Conservation (phyloP, 2,888 invertebrate genomes). For the Ischnus inquisitorius region DNA sequence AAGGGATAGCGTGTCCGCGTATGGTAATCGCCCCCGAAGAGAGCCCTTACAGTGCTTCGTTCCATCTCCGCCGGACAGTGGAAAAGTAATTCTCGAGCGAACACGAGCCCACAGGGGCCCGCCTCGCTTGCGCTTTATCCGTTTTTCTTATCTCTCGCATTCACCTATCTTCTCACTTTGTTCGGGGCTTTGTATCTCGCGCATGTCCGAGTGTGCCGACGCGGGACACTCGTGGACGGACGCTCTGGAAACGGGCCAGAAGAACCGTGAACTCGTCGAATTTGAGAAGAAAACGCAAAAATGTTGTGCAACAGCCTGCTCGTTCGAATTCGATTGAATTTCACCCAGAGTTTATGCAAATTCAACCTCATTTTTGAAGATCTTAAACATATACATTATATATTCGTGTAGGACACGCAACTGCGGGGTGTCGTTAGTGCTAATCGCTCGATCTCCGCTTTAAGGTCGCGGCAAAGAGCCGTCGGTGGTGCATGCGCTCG, state of each 20-base stretch:
- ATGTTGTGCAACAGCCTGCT: neutral
- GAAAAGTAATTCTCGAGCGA: constrained; percentile 63
- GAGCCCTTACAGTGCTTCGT: constrained; percentile 47
- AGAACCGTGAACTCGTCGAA: constrained; percentile 50
- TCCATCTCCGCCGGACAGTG: constrained; percentile 54
- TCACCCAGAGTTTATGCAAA: neutral
- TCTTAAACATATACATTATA: constrained; percentile 6
- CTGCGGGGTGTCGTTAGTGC: constrained; percentile 27
- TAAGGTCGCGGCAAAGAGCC: neutral
- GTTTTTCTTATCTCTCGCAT: constrained; percentile 48
- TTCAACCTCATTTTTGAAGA: constrained; percentile 39
- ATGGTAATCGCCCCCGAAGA: constrained; percentile 74
- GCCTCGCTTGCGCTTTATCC: constrained; percentile 43
- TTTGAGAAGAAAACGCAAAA: neutral
- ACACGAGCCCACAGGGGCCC: constrained; percentile 33
- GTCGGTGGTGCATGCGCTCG: neutral
- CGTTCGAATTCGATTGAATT: constrained; percentile 44
- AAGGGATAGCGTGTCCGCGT: constrained; percentile 74
- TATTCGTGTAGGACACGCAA: neutral
- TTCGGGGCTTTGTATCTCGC: constrained; percentile 6
- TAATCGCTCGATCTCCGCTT: constrained; percentile 34
- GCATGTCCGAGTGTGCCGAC: neutral
- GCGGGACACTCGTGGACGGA: constrained; percentile 3
- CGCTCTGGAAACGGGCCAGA: constrained; percentile 39
- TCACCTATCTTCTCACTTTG: constrained; percentile 36